Base-by-base conservation (phyloP, 2,888 invertebrate species). In the Agriopis aurantiaria region DNA sequence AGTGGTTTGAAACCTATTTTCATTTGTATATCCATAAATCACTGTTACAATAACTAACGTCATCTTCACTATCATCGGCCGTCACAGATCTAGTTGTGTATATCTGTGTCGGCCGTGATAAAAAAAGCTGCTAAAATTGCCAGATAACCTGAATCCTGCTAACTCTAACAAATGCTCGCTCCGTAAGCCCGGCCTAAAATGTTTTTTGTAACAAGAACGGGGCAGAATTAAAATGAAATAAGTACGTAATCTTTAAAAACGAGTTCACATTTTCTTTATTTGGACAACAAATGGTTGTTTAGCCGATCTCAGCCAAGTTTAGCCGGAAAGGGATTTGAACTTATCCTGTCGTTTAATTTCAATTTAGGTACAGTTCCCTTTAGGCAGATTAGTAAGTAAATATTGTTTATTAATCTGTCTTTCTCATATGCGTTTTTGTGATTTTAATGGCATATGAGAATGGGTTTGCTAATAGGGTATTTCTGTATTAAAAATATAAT, bases 191-290 rank as follows among this genome's bases (percentile, higher is more conserved):
- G 55, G 51, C 60, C 66, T 59, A 60, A 69, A 73, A 65, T 56
- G 65, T 67, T 55, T 62, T 61, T 63, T 67, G 46, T 51, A 65
- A 69, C 61, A 62, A 53, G 56, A 45, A 45, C 12, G 55, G 33
- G 17, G 53, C 60, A 61, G 57, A 69, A 72, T 72, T 72, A 72
- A 72, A 70, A 68, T 56, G 59, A 61, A 62, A 69, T 70, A 53
- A 62, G 61, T 53, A 70, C 65, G 69, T 78, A 77, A 79, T 78
- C 79, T 77, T 80, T 75, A 78, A 79, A 77, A 78, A 77, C 73
- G 75, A 75, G 75, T 77, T 73, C 69, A 65, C 71, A 72, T 76
- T 75, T 72, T 75, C 71, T 70, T 72, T 69, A 77, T 74, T 71
- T 71, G 75, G 73, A 62, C 71, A 75, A 80, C 80, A 78, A 79